Conservation (phyloP, 2,113 vertebrate species). For the Pycnonotus jocosus region DNA sequence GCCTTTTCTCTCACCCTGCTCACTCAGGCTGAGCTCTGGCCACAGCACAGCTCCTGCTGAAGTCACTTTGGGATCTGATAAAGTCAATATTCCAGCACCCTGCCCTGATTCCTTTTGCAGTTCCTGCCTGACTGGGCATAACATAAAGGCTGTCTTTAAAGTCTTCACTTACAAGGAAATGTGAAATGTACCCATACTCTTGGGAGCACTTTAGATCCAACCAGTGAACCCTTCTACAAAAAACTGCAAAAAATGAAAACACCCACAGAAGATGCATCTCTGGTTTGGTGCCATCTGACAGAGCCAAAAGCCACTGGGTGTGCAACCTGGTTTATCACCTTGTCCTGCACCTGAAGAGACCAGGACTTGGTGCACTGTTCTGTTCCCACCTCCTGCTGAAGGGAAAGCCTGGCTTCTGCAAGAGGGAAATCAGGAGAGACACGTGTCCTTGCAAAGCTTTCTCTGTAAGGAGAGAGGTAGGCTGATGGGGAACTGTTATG, state of each 20-base stretch:
- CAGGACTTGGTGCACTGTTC: not conserved
- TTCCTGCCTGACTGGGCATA: not conserved
- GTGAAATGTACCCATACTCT: not conserved
- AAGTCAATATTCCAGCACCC: not conserved
- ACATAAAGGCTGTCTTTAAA: not conserved
- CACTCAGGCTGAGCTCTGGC: not conserved
- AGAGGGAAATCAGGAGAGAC: not conserved
- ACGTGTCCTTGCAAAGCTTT: not conserved
- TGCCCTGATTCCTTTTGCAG: not conserved
- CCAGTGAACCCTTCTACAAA: not conserved
- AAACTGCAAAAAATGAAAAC: not conserved
- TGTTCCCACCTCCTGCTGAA: not conserved
- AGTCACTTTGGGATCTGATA: not conserved
- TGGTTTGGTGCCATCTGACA: not conserved
- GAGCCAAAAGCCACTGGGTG: not conserved
- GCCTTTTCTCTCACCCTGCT: not conserved
- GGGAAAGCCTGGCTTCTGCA: not conserved
- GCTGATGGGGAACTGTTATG: not conserved
- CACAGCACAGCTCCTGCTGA: not conserved
- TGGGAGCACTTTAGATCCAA: not conserved
- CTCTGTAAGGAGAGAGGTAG: not conserved
- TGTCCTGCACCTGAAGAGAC: not conserved
- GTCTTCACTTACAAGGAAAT: not conserved
- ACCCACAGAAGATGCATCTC: not conserved
- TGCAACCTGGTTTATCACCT: not conserved